Evolutionary conservation across 2,113 vertebrate species (phyloP).

Genomic region (Oryzias melastigma): DNA sequence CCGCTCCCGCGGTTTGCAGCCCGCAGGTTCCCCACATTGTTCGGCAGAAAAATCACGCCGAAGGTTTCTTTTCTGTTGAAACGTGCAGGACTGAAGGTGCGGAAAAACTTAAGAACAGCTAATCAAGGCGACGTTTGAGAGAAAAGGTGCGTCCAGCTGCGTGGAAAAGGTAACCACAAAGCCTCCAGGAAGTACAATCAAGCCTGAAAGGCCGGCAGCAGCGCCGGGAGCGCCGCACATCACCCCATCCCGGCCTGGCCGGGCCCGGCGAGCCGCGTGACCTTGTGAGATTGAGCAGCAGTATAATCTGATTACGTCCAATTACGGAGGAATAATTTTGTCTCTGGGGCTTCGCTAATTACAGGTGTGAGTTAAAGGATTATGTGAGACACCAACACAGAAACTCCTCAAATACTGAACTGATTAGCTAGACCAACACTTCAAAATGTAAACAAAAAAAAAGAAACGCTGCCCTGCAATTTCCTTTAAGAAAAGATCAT

Average conservation of each 20-base stretch:
- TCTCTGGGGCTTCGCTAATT: conserved; percentile 17
- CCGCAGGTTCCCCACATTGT: conserved; percentile 1
- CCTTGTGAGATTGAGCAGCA: conserved; percentile 23
- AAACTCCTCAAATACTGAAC: background rate
- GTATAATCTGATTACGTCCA: conserved; percentile 36
- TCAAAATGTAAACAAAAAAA: too few relatives aligned
- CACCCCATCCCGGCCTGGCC: background rate
- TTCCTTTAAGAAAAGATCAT: too few relatives aligned
- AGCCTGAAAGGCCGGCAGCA: conserved; percentile 12
- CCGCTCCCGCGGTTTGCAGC: background rate
- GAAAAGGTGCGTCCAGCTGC: conserved; percentile 38
- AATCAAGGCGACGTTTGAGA: conserved; percentile 50
- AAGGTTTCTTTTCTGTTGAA: background rate
- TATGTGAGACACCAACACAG: background rate
- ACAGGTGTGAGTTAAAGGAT: conserved; percentile 8
- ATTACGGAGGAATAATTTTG: conserved; percentile 24
- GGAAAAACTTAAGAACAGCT: conserved; percentile 14
- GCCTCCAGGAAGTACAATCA: conserved; percentile 41
- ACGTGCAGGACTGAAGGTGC: background rate
- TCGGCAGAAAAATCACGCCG: background rate
- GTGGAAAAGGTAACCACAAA: conserved; percentile 34
- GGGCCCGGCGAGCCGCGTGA: conserved; percentile 7
- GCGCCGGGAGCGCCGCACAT: background rate
- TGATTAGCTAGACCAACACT: too few relatives aligned
- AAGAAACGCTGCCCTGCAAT: too few relatives aligned